Base-by-base conservation (phyloP, 2,113 vertebrate genomes). In the Penelope pileata region DNA sequence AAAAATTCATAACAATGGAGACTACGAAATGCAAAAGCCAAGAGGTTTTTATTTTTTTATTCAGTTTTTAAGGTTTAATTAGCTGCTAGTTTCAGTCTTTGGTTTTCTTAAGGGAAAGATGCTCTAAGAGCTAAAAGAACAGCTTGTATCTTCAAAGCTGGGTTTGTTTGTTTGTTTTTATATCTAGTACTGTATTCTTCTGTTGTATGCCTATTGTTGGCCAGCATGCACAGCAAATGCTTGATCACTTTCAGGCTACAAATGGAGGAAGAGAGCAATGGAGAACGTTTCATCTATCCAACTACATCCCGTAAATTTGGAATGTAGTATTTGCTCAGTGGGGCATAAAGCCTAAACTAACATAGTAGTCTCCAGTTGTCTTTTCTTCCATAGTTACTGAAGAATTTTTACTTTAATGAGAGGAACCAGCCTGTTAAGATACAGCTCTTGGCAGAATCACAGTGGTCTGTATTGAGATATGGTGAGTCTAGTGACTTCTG, bases 71-170 rank as follows among this genome's bases (percentile, higher is more conserved):
- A 36, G 38, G 34, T 87, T 73, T 66, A 77, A 74, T 90, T 88
- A 91, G 9, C 43, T 75, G 34, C 50, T 42, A 42, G 67, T 83
- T 89, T 67, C 54, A 79, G 22, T 62, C 30, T 67, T 34, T 81
- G 64, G 9, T 91, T 89, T 94, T 90, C 48, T 77, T 85, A 75
- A 80, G n/a, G 36, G 34, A 75, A 92, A 81, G 70, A 66, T 85
- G 17, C 29, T 89, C 29, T 66, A 24, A 48, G 66, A 83, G 27
- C 24, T 51, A 82, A 69, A 86, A 73, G 74, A 42, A 1, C 42
- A 59, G 36, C 58, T 59, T 70, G 23, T 45, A 11, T 80, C 86
- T 48, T 86, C 64, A 63, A n/a, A 78, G 66, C 43, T 87, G 32
- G 1, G 22, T 7, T 38, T 73, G 77, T 54, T 50, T 2, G 13